Evolutionary conservation across 2,113 vertebrate genomes (phyloP).

Genomic region (Dicaeum eximium): DNA sequence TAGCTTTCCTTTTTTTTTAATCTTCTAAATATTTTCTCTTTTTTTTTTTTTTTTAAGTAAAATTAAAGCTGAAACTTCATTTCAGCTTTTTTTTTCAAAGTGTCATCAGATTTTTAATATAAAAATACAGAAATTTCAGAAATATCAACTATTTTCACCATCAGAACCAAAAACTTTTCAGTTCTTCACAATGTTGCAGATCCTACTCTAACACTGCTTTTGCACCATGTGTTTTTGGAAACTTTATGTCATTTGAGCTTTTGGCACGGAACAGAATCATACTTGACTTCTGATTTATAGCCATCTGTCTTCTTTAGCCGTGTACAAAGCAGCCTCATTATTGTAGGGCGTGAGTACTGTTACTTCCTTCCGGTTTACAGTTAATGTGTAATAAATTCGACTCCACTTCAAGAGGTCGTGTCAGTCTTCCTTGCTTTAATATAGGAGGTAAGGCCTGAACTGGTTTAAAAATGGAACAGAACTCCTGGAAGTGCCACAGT

Average conservation of each 20-base stretch:
- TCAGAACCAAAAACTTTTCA: not conserved
- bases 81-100: not conserved
- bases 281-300: not conserved
- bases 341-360: fast-evolving
- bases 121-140: not conserved
- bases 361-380: not conserved
- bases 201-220: not conserved
- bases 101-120: not conserved
- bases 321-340: not conserved
- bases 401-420: not conserved
- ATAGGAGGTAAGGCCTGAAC: not conserved
- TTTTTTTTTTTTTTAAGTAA: not conserved
- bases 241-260: not conserved
- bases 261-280: not conserved
- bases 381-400: not conserved
- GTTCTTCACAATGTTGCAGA: not conserved
- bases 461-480: not conserved
- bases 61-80: not conserved
- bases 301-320: not conserved
- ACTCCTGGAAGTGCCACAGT: not conserved
- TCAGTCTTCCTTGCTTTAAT: not conserved
- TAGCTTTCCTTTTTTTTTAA: not conserved
- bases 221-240: not conserved
- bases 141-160: not conserved
- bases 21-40: not conserved